These are phyloP conservation scores for Bufo bufo DNA, from an alignment of 2,113 vertebrate species.

Conservation along the genomic window DNA sequence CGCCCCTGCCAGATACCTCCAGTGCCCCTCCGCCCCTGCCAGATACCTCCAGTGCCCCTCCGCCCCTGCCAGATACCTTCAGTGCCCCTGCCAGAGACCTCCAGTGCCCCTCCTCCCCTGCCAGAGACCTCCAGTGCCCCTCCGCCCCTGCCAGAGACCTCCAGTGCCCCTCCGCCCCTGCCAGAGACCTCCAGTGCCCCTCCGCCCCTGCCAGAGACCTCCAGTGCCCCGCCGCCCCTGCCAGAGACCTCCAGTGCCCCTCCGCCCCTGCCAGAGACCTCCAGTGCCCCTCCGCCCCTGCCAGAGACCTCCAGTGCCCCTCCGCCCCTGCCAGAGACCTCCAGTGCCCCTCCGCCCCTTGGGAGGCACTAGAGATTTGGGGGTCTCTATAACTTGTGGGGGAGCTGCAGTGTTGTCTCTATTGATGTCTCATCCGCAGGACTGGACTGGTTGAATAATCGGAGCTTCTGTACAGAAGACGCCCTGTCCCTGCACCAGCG, in stretches of 20 bases:
- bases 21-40: background rate
- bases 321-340: too few species aligned
- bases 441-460: slow-evolving; percentile 88
- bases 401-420: slow-evolving; percentile 13
- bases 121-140: background rate
- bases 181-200: background rate
- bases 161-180: background rate
- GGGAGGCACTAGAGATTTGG: background rate
- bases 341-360: too few species aligned
- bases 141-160: background rate
- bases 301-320: background rate
- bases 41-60: background rate
- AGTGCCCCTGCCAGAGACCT: background rate
- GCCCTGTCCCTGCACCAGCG: slow-evolving; percentile 74
- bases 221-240: too few species aligned
- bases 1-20: background rate
- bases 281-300: background rate
- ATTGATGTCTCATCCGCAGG: slow-evolving; percentile 70
- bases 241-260: too few species aligned
- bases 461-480: slow-evolving; percentile 80
- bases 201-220: too few species aligned
- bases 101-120: background rate
- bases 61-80: background rate
- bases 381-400: background rate
- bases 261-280: background rate